Evolutionary conservation across 2,888 invertebrate species (phyloP).

Genomic region (Iphiclides podalirius): DNA sequence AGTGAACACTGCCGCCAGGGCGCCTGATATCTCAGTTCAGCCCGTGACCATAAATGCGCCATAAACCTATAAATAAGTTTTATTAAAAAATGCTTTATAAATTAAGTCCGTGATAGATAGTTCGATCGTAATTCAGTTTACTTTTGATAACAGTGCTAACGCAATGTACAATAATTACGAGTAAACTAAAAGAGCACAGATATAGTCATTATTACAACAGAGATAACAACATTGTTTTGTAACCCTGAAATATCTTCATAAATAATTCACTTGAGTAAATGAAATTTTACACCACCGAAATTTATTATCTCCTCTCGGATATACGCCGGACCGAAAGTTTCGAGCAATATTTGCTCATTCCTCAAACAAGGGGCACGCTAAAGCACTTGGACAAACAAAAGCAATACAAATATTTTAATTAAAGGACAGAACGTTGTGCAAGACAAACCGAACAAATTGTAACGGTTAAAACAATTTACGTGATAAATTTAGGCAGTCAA

Average conservation of each 20-base stretch:
- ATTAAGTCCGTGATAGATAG: too few species aligned
- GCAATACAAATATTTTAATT: conserved; percentile 26
- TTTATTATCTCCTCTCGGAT: conserved; percentile 7
- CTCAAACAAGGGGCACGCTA: conserved; percentile 20
- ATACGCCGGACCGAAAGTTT: conserved; percentile 15
- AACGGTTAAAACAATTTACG: conserved; percentile 10
- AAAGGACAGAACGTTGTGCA: conserved; percentile 21
- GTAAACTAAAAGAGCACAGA: too few species aligned
- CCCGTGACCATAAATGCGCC: too few species aligned
- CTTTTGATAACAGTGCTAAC: too few species aligned
- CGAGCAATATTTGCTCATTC: conserved; percentile 24
- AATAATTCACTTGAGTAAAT: background rate
- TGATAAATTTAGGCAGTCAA: background rate
- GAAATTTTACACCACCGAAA: background rate
- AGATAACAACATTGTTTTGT: too few species aligned
- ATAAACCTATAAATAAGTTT: too few species aligned
- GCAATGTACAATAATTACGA: too few species aligned
- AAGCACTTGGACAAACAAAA: conserved; percentile 25
- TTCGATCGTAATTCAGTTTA: too few species aligned
- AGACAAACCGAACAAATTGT: conserved; percentile 18
- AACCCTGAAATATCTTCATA: background rate
- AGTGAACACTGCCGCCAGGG: too few species aligned
- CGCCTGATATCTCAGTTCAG: too few species aligned
- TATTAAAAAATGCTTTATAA: too few species aligned
- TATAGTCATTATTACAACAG: too few species aligned